Percentiles rank a stretch among this genome's conserved stretches.
Conservation (phyloP, 1,140 invertebrate species). For the Trichonephila inaurata region DNA sequence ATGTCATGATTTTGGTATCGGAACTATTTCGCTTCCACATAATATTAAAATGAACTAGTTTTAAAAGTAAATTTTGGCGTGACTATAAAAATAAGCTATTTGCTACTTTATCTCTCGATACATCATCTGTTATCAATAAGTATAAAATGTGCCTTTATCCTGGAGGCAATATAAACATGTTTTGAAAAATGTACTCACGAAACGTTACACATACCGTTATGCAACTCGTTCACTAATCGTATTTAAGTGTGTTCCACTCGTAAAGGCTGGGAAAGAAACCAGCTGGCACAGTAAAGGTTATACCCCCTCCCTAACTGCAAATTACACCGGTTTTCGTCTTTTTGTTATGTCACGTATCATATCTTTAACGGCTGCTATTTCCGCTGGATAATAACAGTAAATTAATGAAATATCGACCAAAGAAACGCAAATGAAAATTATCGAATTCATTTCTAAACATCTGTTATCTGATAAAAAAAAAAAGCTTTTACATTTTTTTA, state of each 20-base stretch:
- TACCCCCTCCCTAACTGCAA: background rate
- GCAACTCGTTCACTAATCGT: background rate
- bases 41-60: no score
- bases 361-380: background rate
- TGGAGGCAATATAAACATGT: no score
- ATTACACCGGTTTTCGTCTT: conserved; percentile 34
- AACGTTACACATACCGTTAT: background rate
- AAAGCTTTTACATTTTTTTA: no score
- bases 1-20: no score
- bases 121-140: no score
- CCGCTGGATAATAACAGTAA: background rate
- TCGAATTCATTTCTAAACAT: background rate
- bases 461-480: no score
- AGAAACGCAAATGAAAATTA: background rate
- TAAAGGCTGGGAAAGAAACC: background rate
- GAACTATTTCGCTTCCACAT: no score
- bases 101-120: no score
- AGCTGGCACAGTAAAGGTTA: conserved; percentile 21
- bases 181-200: background rate
- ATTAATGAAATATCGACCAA: background rate
- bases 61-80: no score
- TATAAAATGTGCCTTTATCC: no score
- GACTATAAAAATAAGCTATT: no score
- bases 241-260: background rate
- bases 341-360: background rate